Evolutionary conservation across 1,140 invertebrate genomes (phyloP).

Genomic region (Globodera ellingtonae): DNA sequence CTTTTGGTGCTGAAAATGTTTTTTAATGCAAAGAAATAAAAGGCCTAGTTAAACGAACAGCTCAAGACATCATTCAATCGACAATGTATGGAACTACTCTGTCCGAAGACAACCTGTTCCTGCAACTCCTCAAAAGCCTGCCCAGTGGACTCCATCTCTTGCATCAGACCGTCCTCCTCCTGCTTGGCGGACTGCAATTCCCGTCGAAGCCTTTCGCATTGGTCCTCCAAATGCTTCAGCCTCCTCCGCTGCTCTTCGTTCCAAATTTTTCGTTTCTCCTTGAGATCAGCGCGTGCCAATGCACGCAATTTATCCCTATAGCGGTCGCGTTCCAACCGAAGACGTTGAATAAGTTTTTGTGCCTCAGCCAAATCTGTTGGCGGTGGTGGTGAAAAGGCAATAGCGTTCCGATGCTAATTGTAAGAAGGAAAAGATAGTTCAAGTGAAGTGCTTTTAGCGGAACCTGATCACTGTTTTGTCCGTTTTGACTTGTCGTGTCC

Average conservation of each 20-base stretch:
- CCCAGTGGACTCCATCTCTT: constrained; percentile 92
- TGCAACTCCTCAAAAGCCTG: constrained; percentile 99
- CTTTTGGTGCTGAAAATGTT: constrained; percentile 97
- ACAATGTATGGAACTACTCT: constrained; percentile 61
- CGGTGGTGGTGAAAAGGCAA: neutral
- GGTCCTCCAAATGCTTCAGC: constrained; percentile 47
- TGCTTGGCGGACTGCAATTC: constrained; percentile 51
- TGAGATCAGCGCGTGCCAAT: constrained; percentile 28
- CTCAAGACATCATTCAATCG: no score
- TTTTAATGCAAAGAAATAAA: constrained; percentile 78
- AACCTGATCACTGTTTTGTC: constrained; percentile 11
- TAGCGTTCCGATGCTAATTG: neutral
- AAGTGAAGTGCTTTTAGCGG: neutral
- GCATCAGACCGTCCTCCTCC: constrained; percentile 94
- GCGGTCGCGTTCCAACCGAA: constrained; percentile 28
- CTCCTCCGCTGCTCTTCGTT: constrained; percentile 45
- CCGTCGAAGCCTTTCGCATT: constrained; percentile 45
- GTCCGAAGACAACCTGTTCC: constrained; percentile 79
- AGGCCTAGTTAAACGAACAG: no score
- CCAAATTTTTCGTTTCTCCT: constrained; percentile 45
- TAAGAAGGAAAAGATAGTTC: neutral
- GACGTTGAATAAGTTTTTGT: constrained; percentile 4
- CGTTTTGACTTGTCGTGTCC: constrained; percentile 19
- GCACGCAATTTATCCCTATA: constrained; percentile 34
- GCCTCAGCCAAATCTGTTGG: neutral